A percentile compares a stretch with the other conserved stretches of the same genome.
Evolutionary conservation across 2,888 invertebrate species (phyloP).

Genomic region (Malthinus seriepunctatus): DNA sequence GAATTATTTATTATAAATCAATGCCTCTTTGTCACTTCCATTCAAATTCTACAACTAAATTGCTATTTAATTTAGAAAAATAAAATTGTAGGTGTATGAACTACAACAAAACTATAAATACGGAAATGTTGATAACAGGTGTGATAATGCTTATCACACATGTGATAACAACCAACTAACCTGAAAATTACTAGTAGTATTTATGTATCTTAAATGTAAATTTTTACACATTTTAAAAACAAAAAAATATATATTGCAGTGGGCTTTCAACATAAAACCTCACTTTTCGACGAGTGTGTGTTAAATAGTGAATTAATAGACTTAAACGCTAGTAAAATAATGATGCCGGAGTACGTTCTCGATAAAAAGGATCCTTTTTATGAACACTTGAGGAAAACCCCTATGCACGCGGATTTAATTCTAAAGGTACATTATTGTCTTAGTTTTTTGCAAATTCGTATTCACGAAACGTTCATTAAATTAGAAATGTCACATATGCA

Average conservation of each 20-base stretch:
- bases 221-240: slow-evolving; percentile 6
- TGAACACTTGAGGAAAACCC: slow-evolving; percentile 35
- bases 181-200: slow-evolving; percentile 4
- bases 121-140: slow-evolving; percentile 11
- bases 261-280: no score
- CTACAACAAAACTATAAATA: no score
- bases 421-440: no score
- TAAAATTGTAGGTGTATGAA: no score
- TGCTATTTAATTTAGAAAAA: no score
- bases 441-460: not conserved
- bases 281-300: not conserved
- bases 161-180: slow-evolving; percentile 9
- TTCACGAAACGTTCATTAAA: not conserved
- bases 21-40: no score
- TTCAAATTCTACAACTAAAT: no score
- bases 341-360: slow-evolving; percentile 46
- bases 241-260: no score
- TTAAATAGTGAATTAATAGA: not conserved
- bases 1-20: no score
- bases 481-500: no score
- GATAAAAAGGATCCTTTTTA: slow-evolving; percentile 45
- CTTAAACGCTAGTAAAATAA: slow-evolving; percentile 30
- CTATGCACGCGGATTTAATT: slow-evolving; percentile 37
- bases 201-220: slow-evolving; percentile 13
- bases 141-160: slow-evolving; percentile 13